A percentile compares a stretch with the other conserved stretches of the same genome.
phyloP scores from a whole-genome alignment of 2,888 invertebrate genomes.

The Piscicola geometra region DNA sequence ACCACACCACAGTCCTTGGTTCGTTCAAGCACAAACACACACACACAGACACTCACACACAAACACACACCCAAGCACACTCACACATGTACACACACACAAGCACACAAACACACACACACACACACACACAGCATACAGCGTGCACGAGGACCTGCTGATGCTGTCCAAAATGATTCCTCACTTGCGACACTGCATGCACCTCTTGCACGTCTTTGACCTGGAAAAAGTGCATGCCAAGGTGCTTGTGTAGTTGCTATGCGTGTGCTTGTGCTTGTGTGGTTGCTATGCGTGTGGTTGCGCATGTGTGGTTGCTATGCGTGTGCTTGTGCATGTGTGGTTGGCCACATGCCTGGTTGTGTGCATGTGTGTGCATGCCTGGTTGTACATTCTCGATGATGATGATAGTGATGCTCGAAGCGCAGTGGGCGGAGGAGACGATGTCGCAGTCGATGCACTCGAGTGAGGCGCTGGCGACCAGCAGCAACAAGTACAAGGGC shows the following conservation, averaged over 20 bases:
- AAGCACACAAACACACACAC: background rate
- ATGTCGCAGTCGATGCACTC: background rate
- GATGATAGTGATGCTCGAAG: background rate
- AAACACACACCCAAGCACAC: background rate
- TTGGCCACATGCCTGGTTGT: background rate
- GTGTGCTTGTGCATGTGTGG: background rate
- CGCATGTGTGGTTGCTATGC: too few species aligned
- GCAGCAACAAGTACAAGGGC: background rate
- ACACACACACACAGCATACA: background rate
- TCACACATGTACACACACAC: background rate
- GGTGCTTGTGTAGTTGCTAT: too few species aligned
- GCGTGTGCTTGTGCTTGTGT: too few species aligned
- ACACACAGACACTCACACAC: background rate
- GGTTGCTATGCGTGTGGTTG: too few species aligned
- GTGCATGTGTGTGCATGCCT: background rate
- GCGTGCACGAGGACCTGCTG: background rate
- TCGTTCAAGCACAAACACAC: background rate
- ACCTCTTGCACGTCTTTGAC: background rate
- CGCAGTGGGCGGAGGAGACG: background rate
- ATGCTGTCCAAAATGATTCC: background rate
- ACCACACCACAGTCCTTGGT: constrained; percentile 16
- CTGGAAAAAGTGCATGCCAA: background rate
- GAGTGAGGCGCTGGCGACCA: background rate
- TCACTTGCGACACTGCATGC: background rate
- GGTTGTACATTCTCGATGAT: background rate